Evolutionary conservation across 2,113 vertebrate genomes (phyloP), one percentile per base, ranked within the genome.

Genomic region (Trinectes maculatus): DNA sequence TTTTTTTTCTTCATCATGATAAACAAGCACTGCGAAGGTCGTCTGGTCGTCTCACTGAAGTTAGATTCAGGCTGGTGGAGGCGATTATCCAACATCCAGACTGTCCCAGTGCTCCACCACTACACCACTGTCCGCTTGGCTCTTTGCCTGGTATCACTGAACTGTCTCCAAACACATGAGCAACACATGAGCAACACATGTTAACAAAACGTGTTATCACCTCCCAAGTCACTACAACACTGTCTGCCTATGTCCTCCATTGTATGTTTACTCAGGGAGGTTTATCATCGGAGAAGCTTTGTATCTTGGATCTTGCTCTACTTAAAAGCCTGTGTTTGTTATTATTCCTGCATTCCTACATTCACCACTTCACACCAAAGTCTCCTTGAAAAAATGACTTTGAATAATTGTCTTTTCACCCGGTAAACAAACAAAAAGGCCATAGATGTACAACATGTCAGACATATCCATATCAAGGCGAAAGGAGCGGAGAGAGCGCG

Each of bases 371-470:
- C 51, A 48, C 57, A 52, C 26, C 8, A 6, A 36, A n/a, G 25
- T 52, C 42, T 64, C 52, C 25, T 46, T 63, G 36, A 77, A 60
- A 77, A 60, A 76, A 57, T 26, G 5, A 46, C 57, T 82, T 34
- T 19, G 44, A 61, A 74, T 67, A 61, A 60, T 6, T 47, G 21
- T 63, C 47, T 33, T 3, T 61, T 63, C 60, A 61, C 33, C 54
- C 46, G 36, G 12, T 3, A 21, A 40, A 54, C 28, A n/a, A 49
- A 3, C n/a, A 53, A 65, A 84, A 58, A 70, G 63, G 77, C 82
- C 79, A 73, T 59, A 52, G 62, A 77, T 57, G 65, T 65, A 79
- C 53, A 77, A 65, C 78, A 76, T 57, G 40, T 77, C 79, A 79
- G 58, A 52, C 39, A 39, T 43, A 79, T 51, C 75, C 39, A 44